Percentiles rank a stretch among this genome's conserved stretches.
Conservation (phyloP, 2,113 vertebrate genomes). For the Rhodinocichla rosea region DNA sequence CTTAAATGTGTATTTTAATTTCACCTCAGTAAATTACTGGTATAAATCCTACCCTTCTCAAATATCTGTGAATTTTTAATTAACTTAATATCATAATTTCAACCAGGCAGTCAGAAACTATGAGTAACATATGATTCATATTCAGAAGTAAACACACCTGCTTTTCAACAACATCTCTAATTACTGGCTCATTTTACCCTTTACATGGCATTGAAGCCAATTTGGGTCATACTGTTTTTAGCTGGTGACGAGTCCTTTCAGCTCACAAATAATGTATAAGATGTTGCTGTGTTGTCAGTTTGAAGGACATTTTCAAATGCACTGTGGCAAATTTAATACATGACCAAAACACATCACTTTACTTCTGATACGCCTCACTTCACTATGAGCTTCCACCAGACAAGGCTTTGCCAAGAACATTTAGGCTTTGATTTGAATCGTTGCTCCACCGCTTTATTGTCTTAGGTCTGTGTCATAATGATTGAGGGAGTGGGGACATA, state of each 20-base stretch:
- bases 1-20: slow-evolving; percentile 35
- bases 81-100: slow-evolving; percentile 24
- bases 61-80: slow-evolving; percentile 36
- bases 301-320: slow-evolving; percentile 17
- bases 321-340: background rate
- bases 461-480: background rate
- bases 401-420: background rate
- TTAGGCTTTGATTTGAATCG: background rate
- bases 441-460: background rate
- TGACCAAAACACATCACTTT: slow-evolving; percentile 14
- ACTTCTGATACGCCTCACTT: background rate
- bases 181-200: background rate
- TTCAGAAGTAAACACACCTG: slow-evolving; percentile 20
- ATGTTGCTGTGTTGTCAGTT: background rate
- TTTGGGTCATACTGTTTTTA: slow-evolving; percentile 7
- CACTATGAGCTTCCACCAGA: background rate
- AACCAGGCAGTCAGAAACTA: background rate
- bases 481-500: background rate
- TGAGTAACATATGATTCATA: slow-evolving; percentile 18
- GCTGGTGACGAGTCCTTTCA: background rate
- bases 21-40: slow-evolving; percentile 8
- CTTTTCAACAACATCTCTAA: background rate
- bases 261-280: slow-evolving; percentile 9
- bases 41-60: slow-evolving; percentile 26
- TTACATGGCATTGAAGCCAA: background rate